These are phyloP conservation scores for Hymenopus coronatus DNA, from an alignment of 2,888 invertebrate species.

Conservation along the genomic window DNA sequence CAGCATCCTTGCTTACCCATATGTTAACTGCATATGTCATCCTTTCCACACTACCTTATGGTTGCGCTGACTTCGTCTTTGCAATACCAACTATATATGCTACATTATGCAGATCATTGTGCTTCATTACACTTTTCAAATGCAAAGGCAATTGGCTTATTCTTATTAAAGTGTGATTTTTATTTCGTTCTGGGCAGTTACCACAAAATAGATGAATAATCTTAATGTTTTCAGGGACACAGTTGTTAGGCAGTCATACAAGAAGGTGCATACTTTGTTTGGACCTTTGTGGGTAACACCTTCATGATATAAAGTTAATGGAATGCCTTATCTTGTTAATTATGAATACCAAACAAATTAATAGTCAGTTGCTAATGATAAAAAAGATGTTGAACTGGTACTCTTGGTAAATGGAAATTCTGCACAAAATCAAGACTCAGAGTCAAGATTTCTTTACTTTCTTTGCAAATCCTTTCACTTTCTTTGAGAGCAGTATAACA, in stretches of 20 bases:
- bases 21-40: no score
- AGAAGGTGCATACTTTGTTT: background rate
- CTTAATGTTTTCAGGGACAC: background rate
- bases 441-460: background rate
- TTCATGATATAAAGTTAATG: background rate
- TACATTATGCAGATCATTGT: no score
- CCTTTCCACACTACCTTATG: no score
- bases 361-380: background rate
- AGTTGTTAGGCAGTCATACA: background rate
- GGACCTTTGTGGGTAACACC: background rate
- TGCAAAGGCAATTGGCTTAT: no score
- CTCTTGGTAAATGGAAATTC: background rate
- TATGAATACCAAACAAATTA: background rate
- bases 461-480: no score
- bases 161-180: background rate
- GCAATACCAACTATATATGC: no score
- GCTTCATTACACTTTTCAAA: no score
- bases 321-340: background rate
- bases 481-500: no score
- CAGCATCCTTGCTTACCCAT: no score
- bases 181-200: background rate
- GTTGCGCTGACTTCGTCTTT: no score
- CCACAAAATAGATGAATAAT: background rate
- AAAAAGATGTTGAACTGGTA: background rate
- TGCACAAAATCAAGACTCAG: background rate